Evolutionary conservation across 2,797 vertebrate genomes (phyloP).

Genomic region (Typhlichthys eigenmanni): DNA sequence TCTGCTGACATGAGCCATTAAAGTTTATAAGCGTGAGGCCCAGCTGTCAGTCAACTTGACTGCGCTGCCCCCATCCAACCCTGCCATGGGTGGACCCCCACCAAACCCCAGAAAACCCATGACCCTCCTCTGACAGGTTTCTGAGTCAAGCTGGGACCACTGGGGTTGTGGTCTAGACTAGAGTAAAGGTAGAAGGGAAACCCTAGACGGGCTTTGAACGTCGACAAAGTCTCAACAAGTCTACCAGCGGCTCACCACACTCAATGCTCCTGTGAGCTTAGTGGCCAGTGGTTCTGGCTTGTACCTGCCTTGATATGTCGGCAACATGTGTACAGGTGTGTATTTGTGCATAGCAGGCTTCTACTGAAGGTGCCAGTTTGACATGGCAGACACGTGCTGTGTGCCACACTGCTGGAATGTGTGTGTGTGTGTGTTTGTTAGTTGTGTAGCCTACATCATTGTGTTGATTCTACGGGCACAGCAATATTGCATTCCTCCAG

Average conservation of each 20-base stretch:
- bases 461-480: not conserved
- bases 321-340: not conserved
- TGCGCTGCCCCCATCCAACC: conserved; percentile 49
- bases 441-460: not conserved
- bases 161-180: conserved; percentile 9
- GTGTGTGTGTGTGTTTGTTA: not conserved
- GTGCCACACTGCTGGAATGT: not conserved
- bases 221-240: conserved; percentile 6
- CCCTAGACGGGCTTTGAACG: conserved; percentile 12
- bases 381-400: conserved; percentile 15
- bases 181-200: conserved; percentile 19
- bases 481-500: not conserved
- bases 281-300: too few relatives aligned
- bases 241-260: not conserved
- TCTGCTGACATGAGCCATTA: conserved; percentile 78
- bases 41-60: conserved; percentile 74
- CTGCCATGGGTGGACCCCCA: conserved; percentile 53
- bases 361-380: conserved; percentile 14
- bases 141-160: conserved; percentile 24
- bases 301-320: not conserved
- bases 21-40: conserved; percentile 76
- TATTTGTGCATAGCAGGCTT: conserved; percentile 8
- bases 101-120: conserved; percentile 60
- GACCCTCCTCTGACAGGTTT: conserved; percentile 61
- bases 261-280: not conserved